Percentiles rank a stretch among this genome's conserved stretches.
Conservation (phyloP, 2,797 vertebrate genomes). For the Haliaeetus albicilla region DNA sequence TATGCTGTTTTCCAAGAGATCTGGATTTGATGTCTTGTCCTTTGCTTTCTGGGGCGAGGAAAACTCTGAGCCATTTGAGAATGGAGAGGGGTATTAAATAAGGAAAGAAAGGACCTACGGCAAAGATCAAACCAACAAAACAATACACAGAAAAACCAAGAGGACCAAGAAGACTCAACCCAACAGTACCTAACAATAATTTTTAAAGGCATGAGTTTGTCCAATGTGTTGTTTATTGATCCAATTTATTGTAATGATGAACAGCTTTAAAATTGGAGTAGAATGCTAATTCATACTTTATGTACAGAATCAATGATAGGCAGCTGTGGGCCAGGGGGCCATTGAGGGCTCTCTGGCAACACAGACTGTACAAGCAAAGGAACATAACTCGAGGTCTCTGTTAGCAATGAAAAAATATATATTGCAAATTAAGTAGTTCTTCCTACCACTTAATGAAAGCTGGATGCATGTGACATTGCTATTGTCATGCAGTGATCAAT, state of each 20-base stretch:
- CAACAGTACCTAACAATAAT: slow-evolving; percentile 29
- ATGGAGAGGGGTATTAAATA: not conserved
- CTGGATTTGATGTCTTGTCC: slow-evolving; percentile 65
- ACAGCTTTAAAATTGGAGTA: slow-evolving; percentile 53
- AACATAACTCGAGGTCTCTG: not conserved
- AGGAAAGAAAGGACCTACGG: slow-evolving; percentile 30
- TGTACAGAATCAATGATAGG: slow-evolving; percentile 41
- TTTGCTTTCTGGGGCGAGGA: slow-evolving; percentile 8
- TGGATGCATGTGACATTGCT: not conserved
- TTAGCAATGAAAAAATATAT: slow-evolving; percentile 24
- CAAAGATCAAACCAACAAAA: slow-evolving; percentile 48
- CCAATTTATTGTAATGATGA: slow-evolving; percentile 47
- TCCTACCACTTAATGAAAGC: not conserved
- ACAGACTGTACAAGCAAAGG: not conserved
- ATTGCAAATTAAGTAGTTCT: slow-evolving; percentile 18
- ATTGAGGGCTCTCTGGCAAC: not conserved
- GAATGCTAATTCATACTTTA: slow-evolving; percentile 48
- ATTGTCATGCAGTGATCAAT: not conserved
- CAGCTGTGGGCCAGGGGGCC: slow-evolving; percentile 17
- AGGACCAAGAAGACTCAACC: not conserved
- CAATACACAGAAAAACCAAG: not conserved
- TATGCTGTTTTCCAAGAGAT: slow-evolving; percentile 37
- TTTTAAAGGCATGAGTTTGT: slow-evolving; percentile 26
- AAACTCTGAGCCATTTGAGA: not conserved
- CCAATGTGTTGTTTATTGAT: slow-evolving; percentile 46